A percentile compares a stretch with the other conserved stretches of the same genome.
These are phyloP conservation scores for Pseudobourletiella spinata DNA, from an alignment of 1,140 invertebrate species.

Conservation along the genomic window DNA sequence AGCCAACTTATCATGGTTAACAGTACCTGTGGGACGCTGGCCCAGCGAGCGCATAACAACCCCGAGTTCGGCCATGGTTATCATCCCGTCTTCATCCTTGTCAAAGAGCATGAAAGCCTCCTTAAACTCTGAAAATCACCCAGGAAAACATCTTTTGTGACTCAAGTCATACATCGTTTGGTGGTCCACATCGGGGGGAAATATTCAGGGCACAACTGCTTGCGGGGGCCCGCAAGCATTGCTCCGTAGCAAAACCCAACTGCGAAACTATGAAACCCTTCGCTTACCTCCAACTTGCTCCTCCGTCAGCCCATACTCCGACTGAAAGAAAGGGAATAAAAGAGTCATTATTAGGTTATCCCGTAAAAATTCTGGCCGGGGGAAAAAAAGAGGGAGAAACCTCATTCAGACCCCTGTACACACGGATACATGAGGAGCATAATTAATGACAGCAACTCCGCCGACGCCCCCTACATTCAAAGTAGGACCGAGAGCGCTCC, in stretches of 20 bases:
- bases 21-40: constrained; percentile 70
- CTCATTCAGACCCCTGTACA: no score
- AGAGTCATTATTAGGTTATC: no score
- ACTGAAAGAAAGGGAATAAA: constrained; percentile 48
- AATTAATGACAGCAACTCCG: no score
- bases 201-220: neutral
- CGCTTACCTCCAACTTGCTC: constrained; percentile 67
- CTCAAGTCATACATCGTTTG: neutral
- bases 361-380: no score
- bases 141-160: neutral
- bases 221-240: no score
- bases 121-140: constrained; percentile 61
- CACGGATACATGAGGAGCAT: no score
- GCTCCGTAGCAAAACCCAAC: no score
- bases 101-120: constrained; percentile 89
- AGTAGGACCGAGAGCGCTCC: no score
- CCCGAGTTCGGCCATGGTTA: constrained; percentile 77
- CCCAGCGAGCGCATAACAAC: constrained; percentile 82
- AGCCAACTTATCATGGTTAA: no score
- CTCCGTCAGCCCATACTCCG: constrained; percentile 73
- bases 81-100: constrained; percentile 83
- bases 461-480: no score
- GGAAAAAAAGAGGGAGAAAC: no score
- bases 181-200: neutral
- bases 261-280: no score